Evolutionary conservation across 2,888 invertebrate species (phyloP), one percentile per base, ranked within the genome.

Genomic region (Pandemis corylana): DNA sequence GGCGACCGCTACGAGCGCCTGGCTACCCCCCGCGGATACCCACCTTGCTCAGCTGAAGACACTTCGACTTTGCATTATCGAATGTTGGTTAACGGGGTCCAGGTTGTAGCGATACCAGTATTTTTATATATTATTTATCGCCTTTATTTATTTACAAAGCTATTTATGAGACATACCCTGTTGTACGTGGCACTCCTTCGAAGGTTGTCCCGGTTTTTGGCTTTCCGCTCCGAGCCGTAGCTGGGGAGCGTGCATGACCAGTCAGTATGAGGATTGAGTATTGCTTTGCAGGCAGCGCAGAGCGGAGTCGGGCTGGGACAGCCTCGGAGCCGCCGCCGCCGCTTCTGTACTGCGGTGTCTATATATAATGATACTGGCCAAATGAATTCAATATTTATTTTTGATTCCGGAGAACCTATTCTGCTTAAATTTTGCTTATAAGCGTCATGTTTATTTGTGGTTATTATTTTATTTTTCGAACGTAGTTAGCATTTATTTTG

Each of bases 141-240:
- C 93, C 91, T 93, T 89, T 93, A 92, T 93, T 91, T 93, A 92
- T 93, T 82, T 83, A 78, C 84, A 88, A 87, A 87, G 94, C 94
- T 92, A 90, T 87, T 84, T 83, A 86, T 84, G 88, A 88, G 80
- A 81, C 85, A 85, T 83, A 89, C 87, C 91, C 91, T 87, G 86
- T 87, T 87, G 88, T 89, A 89, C 89, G 92, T 90, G 91, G 92
- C 90, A 89, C 90, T 93, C 94, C 94, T 91, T 94, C 94, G 93
- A 95, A 94, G 95, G 95, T 95, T 95, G 95, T 95, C 95, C 95
- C 94, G 94, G 94, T 93, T 94, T 94, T 93, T 92, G 91, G 91
- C 91, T 93, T 94, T 94, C 95, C 95, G 91, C 88, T 92, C 92
- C 89, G 87, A 83, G 82, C 83, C 83, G 83, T 85, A 83, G 28